These are phyloP conservation scores for Tragelaphus strepsiceros DNA, from an alignment of 2,113 vertebrate species.

Conservation along the genomic window DNA sequence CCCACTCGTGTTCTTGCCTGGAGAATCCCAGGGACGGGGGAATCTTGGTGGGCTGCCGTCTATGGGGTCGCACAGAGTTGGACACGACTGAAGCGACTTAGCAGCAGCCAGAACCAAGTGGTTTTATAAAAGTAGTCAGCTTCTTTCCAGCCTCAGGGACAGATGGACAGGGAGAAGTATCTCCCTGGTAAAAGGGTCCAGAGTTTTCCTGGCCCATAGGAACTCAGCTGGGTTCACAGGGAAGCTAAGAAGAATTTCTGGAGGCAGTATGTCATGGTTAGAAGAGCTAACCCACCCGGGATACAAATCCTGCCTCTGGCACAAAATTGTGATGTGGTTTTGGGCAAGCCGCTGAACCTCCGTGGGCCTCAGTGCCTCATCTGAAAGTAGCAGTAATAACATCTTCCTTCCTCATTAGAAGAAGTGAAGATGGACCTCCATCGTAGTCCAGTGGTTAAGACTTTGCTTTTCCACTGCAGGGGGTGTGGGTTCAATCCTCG, in stretches of 20 bases:
- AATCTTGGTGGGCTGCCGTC: too few species aligned
- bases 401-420: neutral
- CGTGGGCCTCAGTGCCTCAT: neutral
- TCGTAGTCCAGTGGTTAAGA: neutral
- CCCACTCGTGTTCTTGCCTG: too few species aligned
- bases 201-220: too few species aligned
- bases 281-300: neutral
- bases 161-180: neutral
- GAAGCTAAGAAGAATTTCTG: neutral
- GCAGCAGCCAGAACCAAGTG: neutral
- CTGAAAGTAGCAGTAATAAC: neutral
- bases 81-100: too few species aligned
- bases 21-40: too few species aligned
- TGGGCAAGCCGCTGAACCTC: neutral
- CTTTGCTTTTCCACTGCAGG: neutral
- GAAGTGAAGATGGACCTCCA: neutral
- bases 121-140: neutral
- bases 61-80: too few species aligned
- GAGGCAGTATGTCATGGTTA: neutral
- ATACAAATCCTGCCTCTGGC: neutral
- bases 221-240: neutral
- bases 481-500: rapidly evolving
- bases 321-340: neutral
- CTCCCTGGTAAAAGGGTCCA: neutral
- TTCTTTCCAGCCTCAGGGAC: neutral